Evolutionary conservation across 2,888 invertebrate genomes (phyloP), one percentile per base, ranked within the genome.

Genomic region (Homarus gammarus): DNA sequence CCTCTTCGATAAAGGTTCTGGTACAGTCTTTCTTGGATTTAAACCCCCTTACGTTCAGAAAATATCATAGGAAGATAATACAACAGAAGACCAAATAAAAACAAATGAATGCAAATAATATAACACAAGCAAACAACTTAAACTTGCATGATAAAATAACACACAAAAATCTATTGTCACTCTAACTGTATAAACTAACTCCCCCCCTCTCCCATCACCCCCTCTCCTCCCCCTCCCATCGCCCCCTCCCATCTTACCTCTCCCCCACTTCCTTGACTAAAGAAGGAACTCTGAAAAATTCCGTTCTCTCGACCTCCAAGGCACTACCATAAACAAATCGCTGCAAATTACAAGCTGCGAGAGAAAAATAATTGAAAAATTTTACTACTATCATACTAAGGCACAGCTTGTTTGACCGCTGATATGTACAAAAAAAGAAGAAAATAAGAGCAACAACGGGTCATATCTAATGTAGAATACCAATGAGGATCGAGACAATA

Each of bases 151-250:
- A n/a, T n/a, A n/a, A n/a, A n/a, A n/a, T n/a, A n/a, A n/a, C n/a
- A n/a, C n/a, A n/a, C n/a, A n/a, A n/a, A n/a, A n/a, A n/a, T n/a
- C n/a, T n/a, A n/a, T n/a, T n/a, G n/a, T n/a, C n/a, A n/a, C n/a
- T n/a, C n/a, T n/a, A n/a, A n/a, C n/a, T n/a, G n/a, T 12, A 44
- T 44, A 44, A 44, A 44, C 44, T 44, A 44, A 33, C 31, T 31
- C 31, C 33, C n/a, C n/a, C n/a, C 33, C 31, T 31, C 70, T 31
- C 31, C 33, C 12, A 3, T 36, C 36, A 5, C 36, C 12, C 61
- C 56, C 79, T 79, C 79, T 79, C 79, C 79, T 79, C 79, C 56
- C 79, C 56, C 79, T 79, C 79, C 56, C n/a, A n/a, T n/a, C n/a
- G n/a, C n/a, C n/a, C n/a, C n/a, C 78, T 78, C 56, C 36, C 79